Evolutionary conservation across 2,888 invertebrate species (phyloP).

Genomic region (Venusia cambrica): DNA sequence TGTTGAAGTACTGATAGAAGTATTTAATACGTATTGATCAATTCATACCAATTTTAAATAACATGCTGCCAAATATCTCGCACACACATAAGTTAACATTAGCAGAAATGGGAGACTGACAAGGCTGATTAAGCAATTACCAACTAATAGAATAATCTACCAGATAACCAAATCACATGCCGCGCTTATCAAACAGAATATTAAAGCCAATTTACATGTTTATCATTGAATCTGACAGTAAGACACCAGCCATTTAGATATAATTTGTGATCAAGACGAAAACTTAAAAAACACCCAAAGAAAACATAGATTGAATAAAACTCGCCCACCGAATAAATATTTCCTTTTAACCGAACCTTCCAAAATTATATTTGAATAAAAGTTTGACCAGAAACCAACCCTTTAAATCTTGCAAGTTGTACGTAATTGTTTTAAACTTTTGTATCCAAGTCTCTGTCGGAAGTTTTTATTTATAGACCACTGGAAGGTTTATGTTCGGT

Average conservation of each 20-base stretch:
- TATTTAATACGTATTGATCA: no score
- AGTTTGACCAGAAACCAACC: slow-evolving; percentile 18
- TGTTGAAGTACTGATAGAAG: no score
- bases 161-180: slow-evolving; percentile 1
- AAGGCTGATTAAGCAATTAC: slow-evolving; percentile 21
- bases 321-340: no score
- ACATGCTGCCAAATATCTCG: background rate
- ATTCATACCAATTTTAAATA: slow-evolving; percentile 1
- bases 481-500: slow-evolving; percentile 24
- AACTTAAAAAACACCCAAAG: no score
- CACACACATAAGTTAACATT: slow-evolving; percentile 6
- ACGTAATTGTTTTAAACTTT: slow-evolving; percentile 32
- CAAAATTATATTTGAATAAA: slow-evolving; percentile 8
- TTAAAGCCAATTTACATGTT: no score
- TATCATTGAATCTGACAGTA: no score
- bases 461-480: slow-evolving; percentile 29
- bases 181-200: background rate
- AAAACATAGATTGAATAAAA: no score
- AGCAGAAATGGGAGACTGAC: slow-evolving; percentile 13
- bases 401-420: slow-evolving; percentile 29
- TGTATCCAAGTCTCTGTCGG: slow-evolving; percentile 23
- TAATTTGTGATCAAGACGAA: no score
- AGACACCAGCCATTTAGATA: no score
- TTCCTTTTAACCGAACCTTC: no score
- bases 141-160: slow-evolving; percentile 20